These are phyloP conservation scores for Andrena chrysosceles DNA, from an alignment of 2,888 invertebrate genomes.

Conservation along the genomic window DNA sequence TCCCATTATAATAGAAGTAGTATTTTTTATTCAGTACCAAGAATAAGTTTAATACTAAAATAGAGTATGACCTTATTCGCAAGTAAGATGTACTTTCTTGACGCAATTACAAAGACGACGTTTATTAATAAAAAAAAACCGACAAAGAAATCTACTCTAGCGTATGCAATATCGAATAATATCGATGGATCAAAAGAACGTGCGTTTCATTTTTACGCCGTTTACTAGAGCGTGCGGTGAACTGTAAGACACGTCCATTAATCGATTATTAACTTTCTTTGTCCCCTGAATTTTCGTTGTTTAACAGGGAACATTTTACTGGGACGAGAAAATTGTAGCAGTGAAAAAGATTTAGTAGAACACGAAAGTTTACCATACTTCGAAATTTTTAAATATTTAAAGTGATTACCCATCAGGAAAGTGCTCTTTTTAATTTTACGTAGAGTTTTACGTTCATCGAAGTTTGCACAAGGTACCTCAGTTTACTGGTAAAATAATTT, in stretches of 20 bases:
- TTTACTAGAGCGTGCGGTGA: constrained; percentile 37
- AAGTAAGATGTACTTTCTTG: constrained; percentile 9
- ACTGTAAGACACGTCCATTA: constrained; percentile 27
- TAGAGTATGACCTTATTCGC: not conserved
- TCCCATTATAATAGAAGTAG: not conserved
- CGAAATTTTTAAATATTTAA: not conserved
- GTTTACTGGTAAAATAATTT: too few species aligned
- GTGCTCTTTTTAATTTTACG: too few species aligned
- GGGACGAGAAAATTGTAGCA: too few species aligned
- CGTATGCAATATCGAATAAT: constrained; percentile 40
- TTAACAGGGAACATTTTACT: too few species aligned
- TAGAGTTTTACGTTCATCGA: too few species aligned
- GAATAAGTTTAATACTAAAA: not conserved
- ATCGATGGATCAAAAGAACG: constrained; percentile 26
- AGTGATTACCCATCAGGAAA: too few species aligned
- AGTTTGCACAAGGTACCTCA: too few species aligned
- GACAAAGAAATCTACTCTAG: constrained; percentile 26
- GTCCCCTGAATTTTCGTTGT: not conserved
- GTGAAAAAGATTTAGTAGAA: too few species aligned
- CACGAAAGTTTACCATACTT: not conserved
- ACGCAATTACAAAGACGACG: not conserved
- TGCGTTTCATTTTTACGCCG: constrained; percentile 37
- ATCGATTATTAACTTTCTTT: constrained; percentile 27
- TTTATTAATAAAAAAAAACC: constrained; percentile 41
- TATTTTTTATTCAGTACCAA: not conserved